phyloP scores from a whole-genome alignment of 2,113 vertebrate genomes.

The Zosterops hypoxanthus region DNA sequence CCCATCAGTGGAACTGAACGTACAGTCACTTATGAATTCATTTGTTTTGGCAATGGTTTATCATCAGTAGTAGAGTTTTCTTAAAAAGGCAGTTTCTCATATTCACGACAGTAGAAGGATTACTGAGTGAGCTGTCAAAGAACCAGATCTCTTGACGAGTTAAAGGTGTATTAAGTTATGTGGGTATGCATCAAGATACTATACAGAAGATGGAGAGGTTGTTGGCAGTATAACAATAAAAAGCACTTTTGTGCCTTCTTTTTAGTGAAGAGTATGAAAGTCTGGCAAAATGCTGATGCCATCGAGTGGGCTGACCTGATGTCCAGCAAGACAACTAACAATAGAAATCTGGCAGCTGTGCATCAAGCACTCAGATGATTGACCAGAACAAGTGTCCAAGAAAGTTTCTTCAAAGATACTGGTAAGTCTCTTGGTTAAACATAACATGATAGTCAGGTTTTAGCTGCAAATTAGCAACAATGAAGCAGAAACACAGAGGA shows the following conservation, averaged over 20 bases:
- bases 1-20: background rate
- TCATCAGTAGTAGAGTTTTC: background rate
- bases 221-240: background rate
- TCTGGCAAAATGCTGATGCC: background rate
- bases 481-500: background rate
- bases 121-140: background rate
- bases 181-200: background rate
- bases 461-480: background rate
- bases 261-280: background rate
- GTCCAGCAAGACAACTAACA: background rate
- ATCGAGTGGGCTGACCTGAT: background rate
- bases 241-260: background rate
- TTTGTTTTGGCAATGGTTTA: background rate
- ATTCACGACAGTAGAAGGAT: background rate
- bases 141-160: background rate
- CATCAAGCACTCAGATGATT: background rate
- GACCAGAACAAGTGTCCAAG: background rate
- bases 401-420: background rate
- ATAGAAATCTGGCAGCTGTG: background rate
- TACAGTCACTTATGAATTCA: background rate
- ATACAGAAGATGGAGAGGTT: background rate
- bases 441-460: background rate
- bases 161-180: background rate
- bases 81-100: background rate
- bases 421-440: background rate